Conservation (phyloP, 2,888 invertebrate species). For the Ichneumoninae sp. region DNA sequence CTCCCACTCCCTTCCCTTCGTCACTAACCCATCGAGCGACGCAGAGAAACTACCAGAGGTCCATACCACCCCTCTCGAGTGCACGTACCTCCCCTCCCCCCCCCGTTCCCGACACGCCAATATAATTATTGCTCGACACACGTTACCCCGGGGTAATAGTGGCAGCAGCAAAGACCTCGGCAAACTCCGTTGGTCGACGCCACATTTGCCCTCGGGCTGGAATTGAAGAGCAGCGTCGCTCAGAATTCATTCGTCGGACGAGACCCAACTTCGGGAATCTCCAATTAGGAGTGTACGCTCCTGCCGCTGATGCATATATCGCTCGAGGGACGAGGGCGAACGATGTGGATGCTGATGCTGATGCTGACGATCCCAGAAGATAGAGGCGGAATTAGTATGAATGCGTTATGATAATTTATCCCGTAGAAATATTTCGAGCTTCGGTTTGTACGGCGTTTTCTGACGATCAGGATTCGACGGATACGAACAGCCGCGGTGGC, state of each 20-base stretch:
- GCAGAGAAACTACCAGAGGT: constrained; percentile 37
- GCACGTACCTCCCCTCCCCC: constrained; percentile 19
- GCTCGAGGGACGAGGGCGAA: constrained; percentile 49
- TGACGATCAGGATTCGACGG: neutral
- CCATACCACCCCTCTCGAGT: constrained; percentile 46
- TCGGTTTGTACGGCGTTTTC: neutral
- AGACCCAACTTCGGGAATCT: constrained; percentile 79
- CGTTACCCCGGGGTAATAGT: constrained; percentile 74
- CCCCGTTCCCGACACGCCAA: constrained; percentile 73
- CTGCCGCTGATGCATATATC: constrained; percentile 44
- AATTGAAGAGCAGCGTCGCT: constrained; percentile 80
- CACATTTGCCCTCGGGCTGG: constrained; percentile 73
- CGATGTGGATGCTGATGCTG: constrained; percentile 14
- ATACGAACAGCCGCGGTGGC: neutral
- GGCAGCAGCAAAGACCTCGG: constrained; percentile 65
- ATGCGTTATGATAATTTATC: constrained; percentile 28
- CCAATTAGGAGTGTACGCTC: constrained; percentile 74
- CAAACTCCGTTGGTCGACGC: constrained; percentile 59
- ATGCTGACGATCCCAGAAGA: neutral
- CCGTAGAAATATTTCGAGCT: neutral
- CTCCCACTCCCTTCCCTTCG: constrained; percentile 45
- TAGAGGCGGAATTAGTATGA: constrained; percentile 6
- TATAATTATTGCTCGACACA: constrained; percentile 80
- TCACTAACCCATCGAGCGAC: constrained; percentile 50
- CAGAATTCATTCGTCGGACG: constrained; percentile 77